Conservation (phyloP, 2,888 invertebrate genomes). For the Nomada fabriciana region DNA sequence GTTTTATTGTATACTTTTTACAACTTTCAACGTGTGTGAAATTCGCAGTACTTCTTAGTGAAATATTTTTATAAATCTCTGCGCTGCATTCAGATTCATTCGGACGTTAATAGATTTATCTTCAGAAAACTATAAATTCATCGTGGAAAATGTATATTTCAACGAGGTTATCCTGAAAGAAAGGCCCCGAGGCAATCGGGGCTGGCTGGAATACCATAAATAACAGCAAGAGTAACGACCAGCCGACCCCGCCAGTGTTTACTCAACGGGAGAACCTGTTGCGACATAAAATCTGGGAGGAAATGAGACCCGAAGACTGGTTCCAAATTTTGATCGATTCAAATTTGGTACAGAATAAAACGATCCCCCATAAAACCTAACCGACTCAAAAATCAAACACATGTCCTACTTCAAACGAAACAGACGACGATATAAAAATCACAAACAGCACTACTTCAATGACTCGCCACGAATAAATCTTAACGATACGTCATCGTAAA, state of each 20-base stretch:
- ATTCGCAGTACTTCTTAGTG: neutral
- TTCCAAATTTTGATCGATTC: no score
- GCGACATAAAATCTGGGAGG: neutral
- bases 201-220: constrained; percentile 13
- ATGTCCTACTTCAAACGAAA: no score
- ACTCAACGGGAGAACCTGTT: constrained; percentile 12
- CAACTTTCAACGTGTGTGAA: neutral
- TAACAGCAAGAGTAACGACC: constrained; percentile 7
- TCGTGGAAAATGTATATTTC: neutral
- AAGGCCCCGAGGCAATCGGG: constrained; percentile 1
- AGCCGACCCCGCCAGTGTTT: constrained; percentile 10
- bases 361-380: neutral
- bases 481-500: no score
- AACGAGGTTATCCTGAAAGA: constrained; percentile 8
- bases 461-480: no score
- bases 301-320: neutral
- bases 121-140: neutral
- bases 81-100: neutral
- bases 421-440: no score
- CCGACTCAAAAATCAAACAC: no score
- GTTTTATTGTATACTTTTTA: no score
- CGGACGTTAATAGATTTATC: neutral
- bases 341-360: neutral
- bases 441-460: no score
- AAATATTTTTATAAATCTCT: neutral